Evolutionary conservation across 2,113 vertebrate species (phyloP), one percentile per base, ranked within the genome.

Genomic region (Ammodytes dubius): DNA sequence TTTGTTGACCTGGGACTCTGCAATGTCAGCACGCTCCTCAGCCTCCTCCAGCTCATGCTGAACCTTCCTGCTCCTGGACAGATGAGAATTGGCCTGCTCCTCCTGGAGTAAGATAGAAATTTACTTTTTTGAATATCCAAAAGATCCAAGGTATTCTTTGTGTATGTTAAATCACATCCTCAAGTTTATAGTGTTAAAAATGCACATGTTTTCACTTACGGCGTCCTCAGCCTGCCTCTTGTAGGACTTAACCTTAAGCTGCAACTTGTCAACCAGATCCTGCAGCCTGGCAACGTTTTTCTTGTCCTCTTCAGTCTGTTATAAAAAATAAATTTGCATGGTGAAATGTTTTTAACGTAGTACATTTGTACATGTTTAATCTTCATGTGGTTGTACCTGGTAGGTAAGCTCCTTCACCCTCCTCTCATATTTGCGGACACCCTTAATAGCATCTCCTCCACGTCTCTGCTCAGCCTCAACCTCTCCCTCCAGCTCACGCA

Each of bases 161-260:
- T 27, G 27, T 27, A 27, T 27, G 27, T 27, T 27, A 52, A 50
- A 9, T 27, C 15, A 58, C 0, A 27, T 1, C 43, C 13, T 50
- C 1, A 27, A 43, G 6, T 12, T 57, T 1, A 59, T 5, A 57
- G 17, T 65, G 2, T 39, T 54, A 8, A 35, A 65, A 46, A 65
- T 35, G 0, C 17, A 49, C 53, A 10, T 58, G 5, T 39, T 66
- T 2, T 49, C 17, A 27, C 89, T 92, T 90, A 93, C 92, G 84
- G 96, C 92, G 58, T 98, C 97, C 91, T 99, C 97, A 80, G 97
- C 86, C 92, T 98, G 97, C 70, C 96, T 97, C 95, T 98, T 98
- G 87, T 98, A 99, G 74, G 95, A 95, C 69, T 98, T 99, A 70
- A 98, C 97, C 83, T 98, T 98, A 73, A 96, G 89, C 84, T 98